These are phyloP conservation scores for Lucifuga dentata DNA, from an alignment of 2,113 vertebrate species.

Conservation along the genomic window DNA sequence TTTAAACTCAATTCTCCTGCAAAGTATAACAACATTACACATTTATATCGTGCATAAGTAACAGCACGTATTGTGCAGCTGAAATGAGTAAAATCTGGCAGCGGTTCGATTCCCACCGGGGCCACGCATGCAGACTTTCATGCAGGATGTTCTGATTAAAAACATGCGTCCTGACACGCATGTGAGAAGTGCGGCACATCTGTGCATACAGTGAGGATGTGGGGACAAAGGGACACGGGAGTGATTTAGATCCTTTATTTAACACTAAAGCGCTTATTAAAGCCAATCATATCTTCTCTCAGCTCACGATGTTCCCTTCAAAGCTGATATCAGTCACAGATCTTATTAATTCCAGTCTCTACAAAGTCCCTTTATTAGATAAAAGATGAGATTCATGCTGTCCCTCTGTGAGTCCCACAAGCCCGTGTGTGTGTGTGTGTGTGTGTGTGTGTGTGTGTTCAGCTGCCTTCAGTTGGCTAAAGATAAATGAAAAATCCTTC, in stretches of 20 bases:
- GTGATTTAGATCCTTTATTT: slow-evolving; percentile 9
- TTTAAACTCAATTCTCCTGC: too few relatives aligned
- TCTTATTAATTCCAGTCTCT: slow-evolving; percentile 57
- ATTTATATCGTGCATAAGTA: background rate
- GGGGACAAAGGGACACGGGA: background rate
- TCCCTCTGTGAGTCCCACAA: slow-evolving; percentile 36
- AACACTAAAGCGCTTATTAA: slow-evolving; percentile 15
- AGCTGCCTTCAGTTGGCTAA: slow-evolving; percentile 53
- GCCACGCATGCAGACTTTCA: background rate
- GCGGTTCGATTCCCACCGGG: background rate
- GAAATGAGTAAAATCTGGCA: background rate
- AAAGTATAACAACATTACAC: too few relatives aligned
- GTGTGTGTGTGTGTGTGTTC: slow-evolving; percentile 15
- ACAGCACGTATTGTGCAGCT: background rate
- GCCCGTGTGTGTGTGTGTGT: slow-evolving; percentile 6
- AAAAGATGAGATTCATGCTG: slow-evolving; percentile 48
- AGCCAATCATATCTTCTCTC: slow-evolving; percentile 44
- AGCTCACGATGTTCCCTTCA: slow-evolving; percentile 16
- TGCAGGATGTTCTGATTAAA: too few relatives aligned
- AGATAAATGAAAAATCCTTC: slow-evolving; percentile 45
- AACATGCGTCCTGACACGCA: background rate
- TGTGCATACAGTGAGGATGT: background rate
- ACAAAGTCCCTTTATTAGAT: slow-evolving; percentile 53
- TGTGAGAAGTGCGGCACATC: background rate
- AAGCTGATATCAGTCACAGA: slow-evolving; percentile 27